Evolutionary conservation across 1,140 invertebrate species (phyloP).

Genomic region (Maniola jurtina): DNA sequence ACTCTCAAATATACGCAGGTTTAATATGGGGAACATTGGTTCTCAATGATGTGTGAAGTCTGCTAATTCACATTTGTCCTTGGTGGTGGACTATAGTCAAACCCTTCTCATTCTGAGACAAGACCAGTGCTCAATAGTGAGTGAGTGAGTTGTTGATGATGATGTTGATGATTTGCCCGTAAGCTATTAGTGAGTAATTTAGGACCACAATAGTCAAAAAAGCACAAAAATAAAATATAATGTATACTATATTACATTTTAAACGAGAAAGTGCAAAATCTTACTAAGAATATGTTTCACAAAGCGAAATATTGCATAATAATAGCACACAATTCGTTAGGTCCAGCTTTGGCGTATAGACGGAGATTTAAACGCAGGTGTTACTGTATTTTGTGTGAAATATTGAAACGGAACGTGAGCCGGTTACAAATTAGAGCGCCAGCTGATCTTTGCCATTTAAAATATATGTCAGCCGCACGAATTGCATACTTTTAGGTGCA

Average conservation of each 20-base stretch:
- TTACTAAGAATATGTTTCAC: constrained; percentile 26
- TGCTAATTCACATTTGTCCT: too few species aligned
- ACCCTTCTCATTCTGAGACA: too few species aligned
- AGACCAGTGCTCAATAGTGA: too few species aligned
- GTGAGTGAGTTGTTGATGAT: too few species aligned
- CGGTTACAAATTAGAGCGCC: constrained; percentile 56
- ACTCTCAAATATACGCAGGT: too few species aligned
- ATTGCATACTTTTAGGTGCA: constrained; percentile 21
- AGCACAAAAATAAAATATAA: too few species aligned
- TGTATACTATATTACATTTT: background rate
- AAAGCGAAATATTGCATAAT: constrained; percentile 38
- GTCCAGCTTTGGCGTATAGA: constrained; percentile 33
- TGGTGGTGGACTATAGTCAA: too few species aligned
- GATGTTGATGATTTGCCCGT: too few species aligned
- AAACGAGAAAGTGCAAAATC: constrained; percentile 23
- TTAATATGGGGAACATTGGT: too few species aligned
- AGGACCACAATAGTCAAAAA: too few species aligned
- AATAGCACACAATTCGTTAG: constrained; percentile 40
- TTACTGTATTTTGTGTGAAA: constrained; percentile 63
- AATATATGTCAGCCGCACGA: constrained; percentile 31
- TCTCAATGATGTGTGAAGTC: too few species aligned
- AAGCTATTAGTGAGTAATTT: too few species aligned
- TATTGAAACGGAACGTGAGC: constrained; percentile 56
- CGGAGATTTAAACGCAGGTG: constrained; percentile 56
- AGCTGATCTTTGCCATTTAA: constrained; percentile 48